phyloP scores from a whole-genome alignment of 2,113 vertebrate species.

The Chaetops frenatus region DNA sequence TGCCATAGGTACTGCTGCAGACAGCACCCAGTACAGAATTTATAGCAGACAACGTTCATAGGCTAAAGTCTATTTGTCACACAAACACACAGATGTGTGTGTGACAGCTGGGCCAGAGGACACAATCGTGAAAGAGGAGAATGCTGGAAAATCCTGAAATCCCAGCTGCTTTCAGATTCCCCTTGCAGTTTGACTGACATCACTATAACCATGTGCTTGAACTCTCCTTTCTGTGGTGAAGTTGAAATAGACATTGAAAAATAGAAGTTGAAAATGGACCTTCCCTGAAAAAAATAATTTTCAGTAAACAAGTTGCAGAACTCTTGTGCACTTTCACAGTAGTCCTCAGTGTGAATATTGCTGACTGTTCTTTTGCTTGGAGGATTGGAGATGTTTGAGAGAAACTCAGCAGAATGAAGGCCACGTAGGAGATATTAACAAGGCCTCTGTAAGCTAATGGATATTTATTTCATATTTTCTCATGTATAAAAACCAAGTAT shows the following conservation, averaged over 20 bases:
- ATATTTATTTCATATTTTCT: neutral
- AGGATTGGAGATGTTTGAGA: neutral
- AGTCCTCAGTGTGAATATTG: neutral
- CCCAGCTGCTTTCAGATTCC: neutral
- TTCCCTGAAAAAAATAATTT: neutral
- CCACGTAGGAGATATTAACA: neutral
- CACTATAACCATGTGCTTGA: neutral
- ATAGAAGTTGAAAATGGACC: neutral
- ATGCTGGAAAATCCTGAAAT: neutral
- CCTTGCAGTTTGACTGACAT: neutral
- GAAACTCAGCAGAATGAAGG: neutral
- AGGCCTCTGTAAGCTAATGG: neutral
- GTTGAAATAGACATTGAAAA: neutral
- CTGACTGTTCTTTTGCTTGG: neutral
- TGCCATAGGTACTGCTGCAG: neutral
- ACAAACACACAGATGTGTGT: neutral
- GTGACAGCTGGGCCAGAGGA: neutral
- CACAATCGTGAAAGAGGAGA: fast-evolving
- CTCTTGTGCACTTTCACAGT: neutral
- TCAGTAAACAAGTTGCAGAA: neutral
- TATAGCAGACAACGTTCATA: neutral
- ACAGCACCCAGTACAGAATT: neutral
- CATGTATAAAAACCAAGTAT: neutral
- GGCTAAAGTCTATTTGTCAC: neutral
- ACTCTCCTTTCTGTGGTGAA: neutral